phyloP scores from a whole-genome alignment of 2,888 invertebrate genomes.

The Ormia ochracea region DNA sequence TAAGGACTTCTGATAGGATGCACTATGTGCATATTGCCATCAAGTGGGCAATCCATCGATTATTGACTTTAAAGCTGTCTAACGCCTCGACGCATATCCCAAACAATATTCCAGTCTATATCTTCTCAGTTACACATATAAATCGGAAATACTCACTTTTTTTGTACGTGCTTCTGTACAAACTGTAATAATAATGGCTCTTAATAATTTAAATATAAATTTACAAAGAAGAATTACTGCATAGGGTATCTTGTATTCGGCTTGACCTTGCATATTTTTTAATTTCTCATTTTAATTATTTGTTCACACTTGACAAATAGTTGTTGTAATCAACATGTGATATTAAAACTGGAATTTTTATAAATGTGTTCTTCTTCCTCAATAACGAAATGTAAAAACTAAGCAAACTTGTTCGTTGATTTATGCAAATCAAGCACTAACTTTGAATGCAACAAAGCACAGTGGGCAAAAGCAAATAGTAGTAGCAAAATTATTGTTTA shows the following conservation, averaged over 20 bases:
- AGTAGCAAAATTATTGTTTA: too few species aligned
- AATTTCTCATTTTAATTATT: background rate
- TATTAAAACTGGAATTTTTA: slow-evolving; percentile 24
- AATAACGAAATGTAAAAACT: background rate
- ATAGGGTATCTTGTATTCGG: background rate
- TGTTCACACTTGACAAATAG: slow-evolving; percentile 28
- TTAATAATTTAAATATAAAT: background rate
- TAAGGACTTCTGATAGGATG: too few species aligned
- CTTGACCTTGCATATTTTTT: background rate
- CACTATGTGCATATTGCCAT: too few species aligned
- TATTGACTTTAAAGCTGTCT: too few species aligned
- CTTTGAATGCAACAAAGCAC: slow-evolving; percentile 9
- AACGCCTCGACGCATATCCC: too few species aligned
- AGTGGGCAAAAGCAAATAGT: background rate
- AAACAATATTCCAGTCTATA: too few species aligned
- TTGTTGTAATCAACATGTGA: background rate
- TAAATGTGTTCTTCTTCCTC: background rate
- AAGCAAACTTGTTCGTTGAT: background rate
- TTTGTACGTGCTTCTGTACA: too few species aligned
- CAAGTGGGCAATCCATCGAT: too few species aligned
- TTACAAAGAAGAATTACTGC: background rate
- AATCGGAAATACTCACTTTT: too few species aligned
- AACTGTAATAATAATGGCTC: too few species aligned
- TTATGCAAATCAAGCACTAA: slow-evolving; percentile 7
- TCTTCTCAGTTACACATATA: too few species aligned